Evolutionary conservation across 2,888 invertebrate species (phyloP).

Genomic region (Drosophila emarginata): DNA sequence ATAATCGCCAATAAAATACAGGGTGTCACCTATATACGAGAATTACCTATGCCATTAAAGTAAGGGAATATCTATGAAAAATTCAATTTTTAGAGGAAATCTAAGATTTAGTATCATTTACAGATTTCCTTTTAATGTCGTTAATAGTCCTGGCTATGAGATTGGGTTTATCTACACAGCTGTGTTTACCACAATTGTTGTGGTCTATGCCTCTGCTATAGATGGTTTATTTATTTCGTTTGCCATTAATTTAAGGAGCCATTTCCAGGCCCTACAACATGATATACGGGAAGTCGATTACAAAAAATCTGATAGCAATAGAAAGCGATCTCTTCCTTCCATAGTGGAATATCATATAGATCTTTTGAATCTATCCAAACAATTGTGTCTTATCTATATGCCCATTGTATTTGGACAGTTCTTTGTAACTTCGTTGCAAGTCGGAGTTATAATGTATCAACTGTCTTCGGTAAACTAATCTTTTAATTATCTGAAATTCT

Average conservation of each 20-base stretch:
- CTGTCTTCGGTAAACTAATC: slow-evolving; percentile 67
- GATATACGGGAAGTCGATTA: not conserved
- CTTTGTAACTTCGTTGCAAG: slow-evolving; percentile 79
- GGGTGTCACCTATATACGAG: slow-evolving; percentile 43
- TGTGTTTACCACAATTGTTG: slow-evolving; percentile 64
- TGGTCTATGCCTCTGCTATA: slow-evolving; percentile 72
- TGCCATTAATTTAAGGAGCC: slow-evolving; percentile 75
- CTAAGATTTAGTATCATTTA: not conserved
- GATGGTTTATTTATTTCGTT: slow-evolving; percentile 79
- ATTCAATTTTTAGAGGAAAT: not conserved
- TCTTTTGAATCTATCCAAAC: slow-evolving; percentile 60
- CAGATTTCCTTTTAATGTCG: slow-evolving; percentile 77
- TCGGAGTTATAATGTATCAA: slow-evolving; percentile 80
- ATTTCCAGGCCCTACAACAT: slow-evolving; percentile 74
- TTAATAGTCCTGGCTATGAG: slow-evolving; percentile 73
- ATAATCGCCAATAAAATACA: slow-evolving; percentile 52
- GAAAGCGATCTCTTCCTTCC: not conserved
- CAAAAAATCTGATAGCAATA: not conserved
- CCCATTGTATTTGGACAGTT: slow-evolving; percentile 81
- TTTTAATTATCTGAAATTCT: too few relatives aligned
- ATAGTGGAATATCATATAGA: slow-evolving; percentile 68
- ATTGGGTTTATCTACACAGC: slow-evolving; percentile 68
- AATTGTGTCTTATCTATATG: slow-evolving; percentile 66
- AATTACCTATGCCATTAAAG: slow-evolving; percentile 80
- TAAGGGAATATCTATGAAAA: slow-evolving; percentile 26